These are phyloP conservation scores for Andricus grossulariae DNA, from an alignment of 1,140 invertebrate genomes.

Conservation along the genomic window DNA sequence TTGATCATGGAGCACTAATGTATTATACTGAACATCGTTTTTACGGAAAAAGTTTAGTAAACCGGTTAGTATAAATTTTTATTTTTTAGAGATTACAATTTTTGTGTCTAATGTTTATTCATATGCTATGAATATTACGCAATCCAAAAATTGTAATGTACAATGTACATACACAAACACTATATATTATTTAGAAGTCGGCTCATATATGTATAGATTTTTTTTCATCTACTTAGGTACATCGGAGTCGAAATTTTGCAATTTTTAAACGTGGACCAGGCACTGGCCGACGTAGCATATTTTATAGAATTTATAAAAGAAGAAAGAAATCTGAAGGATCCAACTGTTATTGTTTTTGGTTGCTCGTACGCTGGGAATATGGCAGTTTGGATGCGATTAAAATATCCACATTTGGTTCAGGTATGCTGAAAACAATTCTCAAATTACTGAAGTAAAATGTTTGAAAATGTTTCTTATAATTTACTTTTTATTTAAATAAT, in stretches of 20 bases:
- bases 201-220: too few relatives aligned
- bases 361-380: conserved; percentile 87
- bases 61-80: conserved; percentile 73
- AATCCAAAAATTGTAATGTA: too few relatives aligned
- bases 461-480: too few relatives aligned
- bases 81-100: too few relatives aligned
- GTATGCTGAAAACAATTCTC: conserved; percentile 32
- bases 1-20: conserved; percentile 78
- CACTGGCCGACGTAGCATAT: conserved; percentile 82
- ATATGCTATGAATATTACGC: too few relatives aligned
- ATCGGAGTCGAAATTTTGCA: conserved; percentile 78
- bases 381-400: conserved; percentile 84
- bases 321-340: conserved; percentile 62
- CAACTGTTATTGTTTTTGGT: conserved; percentile 81
- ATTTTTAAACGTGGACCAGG: conserved; percentile 82
- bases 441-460: too few relatives aligned
- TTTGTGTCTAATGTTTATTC: too few relatives aligned
- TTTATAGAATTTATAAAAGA: conserved; percentile 79
- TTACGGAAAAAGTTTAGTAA: conserved; percentile 83
- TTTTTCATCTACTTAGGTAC: conserved; percentile 70
- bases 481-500: too few relatives aligned
- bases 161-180: too few relatives aligned
- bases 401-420: conserved; percentile 85
- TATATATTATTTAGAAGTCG: conserved; percentile 19
- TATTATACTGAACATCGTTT: conserved; percentile 88